Base-by-base conservation (phyloP, 2,113 vertebrate genomes). In the Strix aluco region DNA sequence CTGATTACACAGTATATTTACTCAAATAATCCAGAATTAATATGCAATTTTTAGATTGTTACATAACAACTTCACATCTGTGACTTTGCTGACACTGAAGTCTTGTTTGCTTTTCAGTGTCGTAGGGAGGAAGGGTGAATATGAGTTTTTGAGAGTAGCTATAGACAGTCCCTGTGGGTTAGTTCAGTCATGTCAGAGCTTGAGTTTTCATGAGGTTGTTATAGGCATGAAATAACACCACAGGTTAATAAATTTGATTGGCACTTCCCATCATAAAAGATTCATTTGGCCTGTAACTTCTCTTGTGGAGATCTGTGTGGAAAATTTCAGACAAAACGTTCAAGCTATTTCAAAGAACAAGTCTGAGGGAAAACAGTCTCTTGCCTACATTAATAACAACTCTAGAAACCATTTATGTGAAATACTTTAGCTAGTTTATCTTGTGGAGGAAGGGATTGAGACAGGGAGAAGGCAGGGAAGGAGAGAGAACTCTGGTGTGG, bases 281-380 rank as follows among this genome's bases (percentile, higher is more conserved):
- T n/a, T 46, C 5, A 11, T 73, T 83, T 80, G 58, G 36, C 40
- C 44, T 71, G 32, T 83, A 62, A 86, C 32, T 81, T 78, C 42
- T 62, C 46, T 59, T 63, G 34, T 44, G 32, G 25, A 3, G 88
- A 47, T 74, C 63, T 74, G 4, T 15, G 17, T 81, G 63, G 67
- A 94, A 97, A 81, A 88, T 84, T 74, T 89, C 69, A 92, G 75
- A 59, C 32, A 71, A 75, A 92, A 74, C 7, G 52, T 86, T 78
- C 65, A 40, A 81, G 83, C 59, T 79, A 10, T 74, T 89, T 94
- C 65, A 87, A 78, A 85, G 55, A 49, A 25, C 52, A 77, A 55
- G 14, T 27, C 65, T 65, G 32, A 57, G 57, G 26, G 16, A 72
- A 81, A 89, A 75, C 77, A 63, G 4, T 71, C n/a, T 74, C 65